These are phyloP conservation scores for Onychomys torridus DNA, from an alignment of 2,797 vertebrate genomes.

Conservation along the genomic window DNA sequence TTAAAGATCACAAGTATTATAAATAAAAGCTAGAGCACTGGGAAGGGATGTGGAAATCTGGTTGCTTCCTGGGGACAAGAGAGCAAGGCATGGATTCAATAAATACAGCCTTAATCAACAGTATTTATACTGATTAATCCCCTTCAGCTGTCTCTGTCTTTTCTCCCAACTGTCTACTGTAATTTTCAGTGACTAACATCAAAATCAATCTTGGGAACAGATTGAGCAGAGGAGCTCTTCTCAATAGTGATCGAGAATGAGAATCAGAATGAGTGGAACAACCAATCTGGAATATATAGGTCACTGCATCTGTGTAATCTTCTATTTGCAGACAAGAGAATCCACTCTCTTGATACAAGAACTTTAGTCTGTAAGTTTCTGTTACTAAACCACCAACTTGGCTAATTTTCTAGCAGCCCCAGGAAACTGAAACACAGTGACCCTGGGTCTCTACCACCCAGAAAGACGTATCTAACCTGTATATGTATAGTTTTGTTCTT, in stretches of 20 bases:
- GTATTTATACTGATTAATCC: neutral
- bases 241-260: neutral
- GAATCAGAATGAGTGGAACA: neutral
- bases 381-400: neutral
- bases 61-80: neutral
- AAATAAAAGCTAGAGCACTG: neutral
- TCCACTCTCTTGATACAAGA: neutral
- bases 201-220: neutral
- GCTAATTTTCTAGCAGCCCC: neutral
- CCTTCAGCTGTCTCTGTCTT: neutral
- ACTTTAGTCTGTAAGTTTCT: neutral
- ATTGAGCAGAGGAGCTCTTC: neutral
- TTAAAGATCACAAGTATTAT: neutral
- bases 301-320: neutral
- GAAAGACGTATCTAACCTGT: neutral
- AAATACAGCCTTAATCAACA: neutral
- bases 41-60: neutral
- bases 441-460: neutral
- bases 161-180: constrained; percentile 2
- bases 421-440: neutral
- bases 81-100: neutral
- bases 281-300: neutral
- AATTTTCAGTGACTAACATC: constrained; percentile 34
- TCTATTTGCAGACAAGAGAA: neutral
- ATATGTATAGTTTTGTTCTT: neutral